Conservation (phyloP, 2,113 vertebrate species). For the Trinectes maculatus region DNA sequence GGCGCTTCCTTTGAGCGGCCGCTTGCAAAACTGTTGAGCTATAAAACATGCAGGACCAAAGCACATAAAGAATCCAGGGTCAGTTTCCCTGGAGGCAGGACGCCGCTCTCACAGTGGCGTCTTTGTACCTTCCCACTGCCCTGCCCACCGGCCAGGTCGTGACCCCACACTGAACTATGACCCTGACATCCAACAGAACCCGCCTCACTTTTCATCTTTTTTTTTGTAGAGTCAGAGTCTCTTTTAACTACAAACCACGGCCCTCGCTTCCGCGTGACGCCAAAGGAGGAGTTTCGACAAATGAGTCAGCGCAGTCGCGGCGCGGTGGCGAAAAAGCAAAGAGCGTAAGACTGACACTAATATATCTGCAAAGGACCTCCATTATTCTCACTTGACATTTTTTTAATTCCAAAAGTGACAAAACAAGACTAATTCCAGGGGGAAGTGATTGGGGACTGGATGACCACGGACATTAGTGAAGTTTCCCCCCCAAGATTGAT, state of each 20-base stretch:
- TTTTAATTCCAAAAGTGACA: slow-evolving; percentile 77
- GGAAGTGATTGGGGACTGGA: slow-evolving; percentile 66
- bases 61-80: slow-evolving; percentile 42
- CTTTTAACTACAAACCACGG: background rate
- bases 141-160: slow-evolving; percentile 30
- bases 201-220: slow-evolving; percentile 11
- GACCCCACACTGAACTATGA: slow-evolving; percentile 28
- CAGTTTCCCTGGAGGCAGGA: slow-evolving; percentile 31
- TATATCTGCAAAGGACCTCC: slow-evolving; percentile 57
- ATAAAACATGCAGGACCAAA: slow-evolving; percentile 50
- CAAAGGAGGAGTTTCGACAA: slow-evolving; percentile 34
- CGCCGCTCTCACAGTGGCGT: slow-evolving; percentile 41
- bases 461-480: slow-evolving; percentile 57
- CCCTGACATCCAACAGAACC: slow-evolving; percentile 27
- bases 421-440: slow-evolving; percentile 73
- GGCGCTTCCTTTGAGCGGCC: slow-evolving; percentile 23
- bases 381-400: slow-evolving; percentile 72
- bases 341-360: slow-evolving; percentile 59
- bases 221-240: background rate
- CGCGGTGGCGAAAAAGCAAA: slow-evolving; percentile 31
- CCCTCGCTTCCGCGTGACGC: background rate
- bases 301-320: slow-evolving; percentile 41
- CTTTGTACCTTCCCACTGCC: slow-evolving; percentile 44
- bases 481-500: slow-evolving; percentile 66
- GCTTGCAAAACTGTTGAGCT: slow-evolving; percentile 19